Base-by-base conservation (phyloP, 1,140 invertebrate species). In the Nomia melanderi region DNA sequence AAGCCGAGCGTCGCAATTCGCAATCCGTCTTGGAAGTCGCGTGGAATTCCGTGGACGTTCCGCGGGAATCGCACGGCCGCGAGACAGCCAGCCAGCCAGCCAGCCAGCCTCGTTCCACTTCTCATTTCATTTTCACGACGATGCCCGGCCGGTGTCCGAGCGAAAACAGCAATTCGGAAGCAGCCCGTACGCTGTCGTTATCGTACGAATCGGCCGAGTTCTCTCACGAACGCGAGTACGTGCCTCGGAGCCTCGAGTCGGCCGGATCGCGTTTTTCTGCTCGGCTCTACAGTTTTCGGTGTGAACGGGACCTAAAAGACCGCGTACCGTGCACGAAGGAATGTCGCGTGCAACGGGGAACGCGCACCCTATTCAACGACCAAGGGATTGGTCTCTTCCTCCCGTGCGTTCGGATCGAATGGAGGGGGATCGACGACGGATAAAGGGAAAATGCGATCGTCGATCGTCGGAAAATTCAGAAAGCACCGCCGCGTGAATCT, bases 121-220 rank as follows among this genome's bases (percentile, higher is more conserved):
- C 69, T 69, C 36, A 47, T 69, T 41, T 69, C 62, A 66, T 69
- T 59, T 73, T 54, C 41, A 81, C 67, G 67, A 41, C 67, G 80
- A 36, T 47, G 53, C 27, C 23, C 69, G 23, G 33, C 36, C 56
- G 65, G 65, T 69, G 73, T 78, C 62, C 73, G 33, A 25, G 33
- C 31, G 53, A 84, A 82, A 75, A 31, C 50, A 69, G 82, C 60
- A 85, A 85, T 85, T 85, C 83, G 76, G 83, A 85, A 84, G 83
- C 83, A 69, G 47, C 53, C 29, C 72, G 76, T 71, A 69, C 54
- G 53, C 53, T 66, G 75, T 79, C 75, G 82, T 85, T 85, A 84
- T 85, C 83, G 79, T 67, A 67, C 76, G 76, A 84, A 82, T 82
- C 83, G 83, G 59, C 65, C 83, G 83, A 85, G 82, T 85, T 85